A percentile compares a stretch with the other conserved stretches of the same genome.
Conservation (phyloP, 2,113 vertebrate genomes). For the Protomyctophum bolini region DNA sequence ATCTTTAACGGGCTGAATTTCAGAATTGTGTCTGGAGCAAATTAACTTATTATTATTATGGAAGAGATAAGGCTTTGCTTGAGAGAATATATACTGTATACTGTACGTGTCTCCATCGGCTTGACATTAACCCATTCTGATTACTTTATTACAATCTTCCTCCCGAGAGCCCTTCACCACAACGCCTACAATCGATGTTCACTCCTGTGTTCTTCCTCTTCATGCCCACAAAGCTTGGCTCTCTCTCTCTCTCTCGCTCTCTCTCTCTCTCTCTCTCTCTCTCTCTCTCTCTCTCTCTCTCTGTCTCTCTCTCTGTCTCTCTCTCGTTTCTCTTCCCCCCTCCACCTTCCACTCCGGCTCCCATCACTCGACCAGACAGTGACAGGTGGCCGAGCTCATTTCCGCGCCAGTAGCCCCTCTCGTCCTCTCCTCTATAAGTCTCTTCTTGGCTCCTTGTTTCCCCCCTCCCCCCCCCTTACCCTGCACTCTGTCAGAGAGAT, state of each 20-base stretch:
- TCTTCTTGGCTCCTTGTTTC: not conserved
- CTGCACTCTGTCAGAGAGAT: constrained; percentile 45
- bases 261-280: too few species aligned
- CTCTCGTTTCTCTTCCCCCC: constrained; percentile 23
- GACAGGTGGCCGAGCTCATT: constrained; percentile 63
- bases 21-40: too few species aligned
- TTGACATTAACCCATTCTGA: not conserved
- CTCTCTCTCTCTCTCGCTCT: too few species aligned
- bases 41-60: too few species aligned
- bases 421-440: constrained; percentile 13
- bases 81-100: too few species aligned
- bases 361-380: constrained; percentile 47
- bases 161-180: constrained; percentile 40
- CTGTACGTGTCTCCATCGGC: too few species aligned
- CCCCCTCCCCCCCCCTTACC: constrained; percentile 33
- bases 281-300: not conserved
- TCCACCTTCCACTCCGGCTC: constrained; percentile 15
- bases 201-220: constrained; percentile 20
- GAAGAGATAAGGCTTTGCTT: too few species aligned
- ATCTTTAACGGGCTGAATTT: too few species aligned
- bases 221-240: constrained; percentile 4
- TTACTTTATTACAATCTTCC: constrained; percentile 48
- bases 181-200: constrained; percentile 44
- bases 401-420: constrained; percentile 22
- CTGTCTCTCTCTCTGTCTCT: not conserved